Conservation (phyloP, 2,888 invertebrate genomes). For the Cactoblastis cactorum region DNA sequence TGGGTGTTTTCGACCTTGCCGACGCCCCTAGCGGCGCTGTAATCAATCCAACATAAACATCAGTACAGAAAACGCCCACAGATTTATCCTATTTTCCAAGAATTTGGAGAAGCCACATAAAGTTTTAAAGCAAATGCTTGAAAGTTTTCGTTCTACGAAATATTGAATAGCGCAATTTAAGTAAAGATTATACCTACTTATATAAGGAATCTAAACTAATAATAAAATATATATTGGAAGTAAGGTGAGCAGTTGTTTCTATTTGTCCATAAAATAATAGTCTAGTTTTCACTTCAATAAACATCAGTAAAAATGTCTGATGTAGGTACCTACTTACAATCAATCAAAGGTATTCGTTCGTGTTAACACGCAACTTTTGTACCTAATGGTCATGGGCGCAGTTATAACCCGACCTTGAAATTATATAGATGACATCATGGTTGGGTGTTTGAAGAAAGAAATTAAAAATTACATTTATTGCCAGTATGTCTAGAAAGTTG, state of each 20-base stretch:
- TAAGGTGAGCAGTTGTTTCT: too few species aligned
- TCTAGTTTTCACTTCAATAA: too few species aligned
- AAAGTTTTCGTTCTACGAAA: background rate
- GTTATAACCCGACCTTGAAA: background rate
- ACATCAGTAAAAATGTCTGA: background rate
- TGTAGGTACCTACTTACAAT: constrained; percentile 2
- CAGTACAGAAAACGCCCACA: background rate
- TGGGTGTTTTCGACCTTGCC: background rate
- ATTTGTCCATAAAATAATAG: too few species aligned
- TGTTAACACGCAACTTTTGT: constrained; percentile 4
- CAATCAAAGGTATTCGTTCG: background rate
- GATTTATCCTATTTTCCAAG: background rate
- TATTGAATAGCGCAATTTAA: too few species aligned
- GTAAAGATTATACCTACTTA: too few species aligned
- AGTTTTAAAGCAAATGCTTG: background rate
- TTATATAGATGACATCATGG: too few species aligned
- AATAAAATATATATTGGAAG: too few species aligned
- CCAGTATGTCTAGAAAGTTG: background rate
- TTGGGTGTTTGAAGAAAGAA: background rate
- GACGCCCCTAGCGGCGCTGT: constrained; percentile 1
- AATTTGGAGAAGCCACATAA: background rate
- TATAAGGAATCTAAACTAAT: too few species aligned
- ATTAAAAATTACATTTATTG: background rate
- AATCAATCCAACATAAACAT: background rate
- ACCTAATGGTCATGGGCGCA: background rate